A percentile compares a stretch with the other conserved stretches of the same genome.
Conservation (phyloP, 2,113 vertebrate genomes). For the Catharus fuscescens region DNA sequence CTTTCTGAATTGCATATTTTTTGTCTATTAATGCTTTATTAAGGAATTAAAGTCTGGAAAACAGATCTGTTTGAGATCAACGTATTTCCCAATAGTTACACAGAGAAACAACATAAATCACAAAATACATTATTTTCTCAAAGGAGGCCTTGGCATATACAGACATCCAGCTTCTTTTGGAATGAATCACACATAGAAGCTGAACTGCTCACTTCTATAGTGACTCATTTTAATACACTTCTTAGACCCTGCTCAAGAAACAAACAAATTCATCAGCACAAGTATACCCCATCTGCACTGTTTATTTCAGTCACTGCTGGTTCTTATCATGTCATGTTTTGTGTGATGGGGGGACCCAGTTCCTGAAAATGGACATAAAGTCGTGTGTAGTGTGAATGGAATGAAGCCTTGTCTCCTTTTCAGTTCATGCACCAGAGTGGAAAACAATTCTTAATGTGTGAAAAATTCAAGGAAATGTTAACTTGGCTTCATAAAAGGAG, state of each 20-base stretch:
- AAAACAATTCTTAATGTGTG: background rate
- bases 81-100: slow-evolving; percentile 3
- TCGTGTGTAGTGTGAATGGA: background rate
- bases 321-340: background rate
- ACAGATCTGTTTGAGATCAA: background rate
- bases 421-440: background rate
- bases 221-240: slow-evolving; percentile 24
- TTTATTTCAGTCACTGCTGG: background rate
- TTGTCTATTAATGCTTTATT: slow-evolving; percentile 23
- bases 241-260: background rate
- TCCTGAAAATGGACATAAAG: background rate
- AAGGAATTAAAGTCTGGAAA: slow-evolving; percentile 7
- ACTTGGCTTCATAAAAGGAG: background rate
- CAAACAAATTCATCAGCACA: background rate
- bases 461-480: background rate
- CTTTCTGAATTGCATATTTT: slow-evolving; percentile 12
- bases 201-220: background rate
- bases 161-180: slow-evolving; percentile 20
- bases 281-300: background rate
- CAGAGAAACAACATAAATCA: slow-evolving; percentile 18
- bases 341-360: background rate
- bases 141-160: slow-evolving; percentile 20
- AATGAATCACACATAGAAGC: slow-evolving; percentile 44
- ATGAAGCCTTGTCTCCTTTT: background rate
- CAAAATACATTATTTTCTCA: slow-evolving; percentile 36